These are phyloP conservation scores for Philantomba maxwellii DNA, from an alignment of 2,113 vertebrate genomes.

Conservation along the genomic window DNA sequence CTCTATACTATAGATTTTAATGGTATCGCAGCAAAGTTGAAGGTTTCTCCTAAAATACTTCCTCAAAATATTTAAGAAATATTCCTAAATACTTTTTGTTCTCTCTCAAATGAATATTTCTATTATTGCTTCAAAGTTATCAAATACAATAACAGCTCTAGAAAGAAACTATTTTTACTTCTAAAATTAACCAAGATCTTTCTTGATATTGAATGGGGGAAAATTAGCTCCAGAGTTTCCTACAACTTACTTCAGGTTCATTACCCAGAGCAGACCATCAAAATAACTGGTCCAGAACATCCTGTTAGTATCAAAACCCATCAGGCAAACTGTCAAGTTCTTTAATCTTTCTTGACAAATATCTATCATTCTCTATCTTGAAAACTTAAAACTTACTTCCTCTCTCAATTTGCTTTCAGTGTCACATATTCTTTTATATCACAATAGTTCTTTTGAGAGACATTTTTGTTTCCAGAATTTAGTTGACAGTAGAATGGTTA, in stretches of 20 bases:
- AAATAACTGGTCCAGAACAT: background rate
- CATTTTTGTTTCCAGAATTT: background rate
- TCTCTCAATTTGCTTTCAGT: background rate
- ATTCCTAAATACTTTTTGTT: background rate
- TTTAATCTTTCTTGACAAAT: background rate
- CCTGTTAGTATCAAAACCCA: background rate
- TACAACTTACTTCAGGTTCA: conserved; percentile 14
- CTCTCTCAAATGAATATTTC: background rate
- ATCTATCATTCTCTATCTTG: background rate
- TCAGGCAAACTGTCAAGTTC: background rate
- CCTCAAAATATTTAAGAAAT: background rate
- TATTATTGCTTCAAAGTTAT: background rate
- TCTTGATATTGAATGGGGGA: background rate
- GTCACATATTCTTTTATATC: background rate
- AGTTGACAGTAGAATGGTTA: background rate
- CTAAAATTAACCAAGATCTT: background rate
- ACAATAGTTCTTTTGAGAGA: background rate
- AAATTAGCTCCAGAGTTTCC: background rate
- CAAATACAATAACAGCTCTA: background rate
- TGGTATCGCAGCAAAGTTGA: background rate
- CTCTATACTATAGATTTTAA: background rate
- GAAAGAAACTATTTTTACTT: background rate
- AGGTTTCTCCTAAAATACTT: background rate
- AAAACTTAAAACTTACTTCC: background rate
- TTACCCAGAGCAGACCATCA: background rate